Evolutionary conservation across 1,140 invertebrate genomes (phyloP), one percentile per base, ranked within the genome.

Genomic region (Eriosoma lanigerum): DNA sequence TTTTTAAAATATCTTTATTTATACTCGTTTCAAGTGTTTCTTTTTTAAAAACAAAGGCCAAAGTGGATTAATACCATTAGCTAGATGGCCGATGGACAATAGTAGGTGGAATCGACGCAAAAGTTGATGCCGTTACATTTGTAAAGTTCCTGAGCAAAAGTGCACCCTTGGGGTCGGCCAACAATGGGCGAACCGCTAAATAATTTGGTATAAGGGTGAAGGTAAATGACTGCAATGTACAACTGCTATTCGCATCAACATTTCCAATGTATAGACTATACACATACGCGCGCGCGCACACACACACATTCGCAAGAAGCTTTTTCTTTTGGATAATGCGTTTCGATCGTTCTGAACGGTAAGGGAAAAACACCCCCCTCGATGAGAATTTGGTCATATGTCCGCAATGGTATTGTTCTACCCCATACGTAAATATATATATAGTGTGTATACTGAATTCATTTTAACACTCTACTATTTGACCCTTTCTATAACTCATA

Each of bases 381-480:
- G 75, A 78, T 78, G 75, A 62, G 75, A 78, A 78, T 78, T 78
- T 46, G 54, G 75, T 78, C 75, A 78, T 62, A 60, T 78, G 75
- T 78, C 75, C 75, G 54, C 17, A 46, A 56, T 62, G 2, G 75
- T 76, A 76, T 76, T 78, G 75, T 78, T 78, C 75, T 62, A 38
- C 24, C 38, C 54, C 32, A 78, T 21, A 78, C 19, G 29, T 32
- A 78, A 21, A 78, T n/a, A 48, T 32, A 32, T 13, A 29, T 8
- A 10, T 50, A 70, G 50, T 8, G 21, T 4, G 8, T 52, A 50
- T 50, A 72, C 46, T 15, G 48, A 72, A 52, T 52, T 72, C 68
- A 32, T 72, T 72, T 72, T 72, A 68, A 68, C 44, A 17, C 44
- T 46, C 32, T 13, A 4, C 64, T 38, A 8, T 46, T 66, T 66